phyloP scores from a whole-genome alignment of 2,113 vertebrate genomes.

The Pelodiscus sinensis region DNA sequence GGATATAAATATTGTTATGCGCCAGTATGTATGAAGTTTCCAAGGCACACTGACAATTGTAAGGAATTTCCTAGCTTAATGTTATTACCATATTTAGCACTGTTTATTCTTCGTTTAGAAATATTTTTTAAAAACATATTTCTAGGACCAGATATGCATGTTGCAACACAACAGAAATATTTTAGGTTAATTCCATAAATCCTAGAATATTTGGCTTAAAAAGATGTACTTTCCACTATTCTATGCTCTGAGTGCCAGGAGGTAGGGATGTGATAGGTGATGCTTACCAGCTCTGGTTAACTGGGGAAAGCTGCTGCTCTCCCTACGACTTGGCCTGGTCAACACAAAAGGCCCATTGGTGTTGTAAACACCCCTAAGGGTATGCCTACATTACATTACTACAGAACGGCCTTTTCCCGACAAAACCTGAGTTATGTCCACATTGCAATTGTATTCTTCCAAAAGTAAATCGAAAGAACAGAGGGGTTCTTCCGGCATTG shows the following conservation, averaged over 20 bases:
- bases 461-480: no score
- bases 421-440: no score
- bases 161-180: constrained; percentile 70
- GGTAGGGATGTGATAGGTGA: no score
- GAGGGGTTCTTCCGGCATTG: no score
- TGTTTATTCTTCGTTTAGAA: constrained; percentile 74
- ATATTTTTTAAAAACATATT: constrained; percentile 44
- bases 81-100: constrained; percentile 78
- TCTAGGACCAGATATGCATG: constrained; percentile 58
- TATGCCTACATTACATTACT: no score
- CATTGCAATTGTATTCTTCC: no score
- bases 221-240: neutral
- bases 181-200: constrained; percentile 70
- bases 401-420: no score
- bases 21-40: constrained; percentile 60
- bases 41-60: constrained; percentile 70
- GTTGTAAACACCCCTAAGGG: neutral
- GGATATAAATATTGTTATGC: constrained; percentile 55
- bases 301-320: no score
- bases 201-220: constrained; percentile 26
- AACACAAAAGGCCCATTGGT: neutral
- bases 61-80: constrained; percentile 70
- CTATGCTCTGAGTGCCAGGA: neutral
- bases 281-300: no score
- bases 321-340: neutral